A percentile compares a stretch with the other conserved stretches of the same genome.
These are phyloP conservation scores for Muscicapa adusta DNA, from an alignment of 2,113 vertebrate genomes.

Conservation along the genomic window DNA sequence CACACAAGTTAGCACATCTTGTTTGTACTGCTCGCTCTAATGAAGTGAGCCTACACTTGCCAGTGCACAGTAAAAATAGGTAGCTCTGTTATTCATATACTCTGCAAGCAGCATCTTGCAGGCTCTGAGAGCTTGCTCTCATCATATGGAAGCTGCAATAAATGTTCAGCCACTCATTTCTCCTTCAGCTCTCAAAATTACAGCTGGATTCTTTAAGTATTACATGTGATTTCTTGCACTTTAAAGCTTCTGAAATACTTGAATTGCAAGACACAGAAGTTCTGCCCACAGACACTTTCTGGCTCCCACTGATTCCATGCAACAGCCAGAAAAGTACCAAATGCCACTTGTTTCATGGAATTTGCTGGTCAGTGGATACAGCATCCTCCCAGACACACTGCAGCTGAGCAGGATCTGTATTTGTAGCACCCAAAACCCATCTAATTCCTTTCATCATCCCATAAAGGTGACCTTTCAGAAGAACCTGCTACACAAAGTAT, in stretches of 20 bases:
- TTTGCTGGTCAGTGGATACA: not conserved
- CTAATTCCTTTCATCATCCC: not conserved
- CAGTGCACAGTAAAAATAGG: not conserved
- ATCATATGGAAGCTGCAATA: not conserved
- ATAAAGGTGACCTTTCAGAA: not conserved
- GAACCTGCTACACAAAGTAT: not conserved
- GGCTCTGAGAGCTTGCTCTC: not conserved
- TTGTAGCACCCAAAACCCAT: not conserved
- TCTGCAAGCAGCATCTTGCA: not conserved
- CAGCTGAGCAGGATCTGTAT: not conserved
- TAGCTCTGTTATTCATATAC: not conserved
- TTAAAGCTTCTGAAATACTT: constrained; percentile 43
- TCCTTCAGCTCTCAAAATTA: constrained; percentile 20
- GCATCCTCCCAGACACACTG: not conserved
- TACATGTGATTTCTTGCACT: constrained; percentile 5
- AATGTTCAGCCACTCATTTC: not conserved
- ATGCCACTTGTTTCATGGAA: not conserved
- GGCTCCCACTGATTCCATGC: not conserved
- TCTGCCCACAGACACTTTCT: not conserved
- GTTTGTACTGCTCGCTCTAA: not conserved
- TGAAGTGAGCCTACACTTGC: not conserved
- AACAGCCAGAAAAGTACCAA: not conserved
- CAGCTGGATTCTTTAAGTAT: constrained; percentile 22
- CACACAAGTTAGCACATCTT: not conserved
- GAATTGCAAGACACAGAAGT: constrained; percentile 9